A percentile compares a stretch with the other conserved stretches of the same genome.
phyloP scores from a whole-genome alignment of 2,113 vertebrate genomes.

The Malurus alboscapulatus region DNA sequence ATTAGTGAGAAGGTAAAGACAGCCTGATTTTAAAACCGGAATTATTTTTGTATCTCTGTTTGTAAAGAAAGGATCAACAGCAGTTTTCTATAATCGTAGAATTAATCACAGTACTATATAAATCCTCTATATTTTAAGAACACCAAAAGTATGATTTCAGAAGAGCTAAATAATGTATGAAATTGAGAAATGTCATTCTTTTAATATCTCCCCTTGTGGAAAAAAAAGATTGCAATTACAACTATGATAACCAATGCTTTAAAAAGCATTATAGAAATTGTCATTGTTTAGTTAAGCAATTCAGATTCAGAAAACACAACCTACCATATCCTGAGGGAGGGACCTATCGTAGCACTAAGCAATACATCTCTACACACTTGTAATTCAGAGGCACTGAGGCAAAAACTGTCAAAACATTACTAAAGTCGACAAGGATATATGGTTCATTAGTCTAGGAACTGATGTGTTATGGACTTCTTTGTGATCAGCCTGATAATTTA shows the following conservation, averaged over 20 bases:
- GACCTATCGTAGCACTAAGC: constrained; percentile 20
- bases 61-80: background rate
- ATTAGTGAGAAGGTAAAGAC: background rate
- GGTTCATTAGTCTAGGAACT: constrained; percentile 73
- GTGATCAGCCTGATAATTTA: constrained; percentile 72
- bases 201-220: background rate
- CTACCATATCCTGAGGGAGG: constrained; percentile 48
- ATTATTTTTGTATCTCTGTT: constrained; percentile 3
- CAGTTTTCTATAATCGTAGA: constrained; percentile 2
- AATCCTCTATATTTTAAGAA: constrained; percentile 18
- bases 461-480: constrained; percentile 63
- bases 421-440: constrained; percentile 63
- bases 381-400: constrained; percentile 72
- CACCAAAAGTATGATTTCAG: background rate
- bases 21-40: background rate
- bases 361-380: constrained; percentile 50
- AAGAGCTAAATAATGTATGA: constrained; percentile 25
- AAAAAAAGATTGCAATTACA: background rate
- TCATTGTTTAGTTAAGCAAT: constrained; percentile 63
- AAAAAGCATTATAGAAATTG: background rate
- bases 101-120: constrained; percentile 31
- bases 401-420: constrained; percentile 76
- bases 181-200: constrained; percentile 19
- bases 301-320: constrained; percentile 57
- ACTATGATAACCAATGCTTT: background rate